Evolutionary conservation across 2,888 invertebrate genomes (phyloP).

Genomic region (Autographa pulchrina): DNA sequence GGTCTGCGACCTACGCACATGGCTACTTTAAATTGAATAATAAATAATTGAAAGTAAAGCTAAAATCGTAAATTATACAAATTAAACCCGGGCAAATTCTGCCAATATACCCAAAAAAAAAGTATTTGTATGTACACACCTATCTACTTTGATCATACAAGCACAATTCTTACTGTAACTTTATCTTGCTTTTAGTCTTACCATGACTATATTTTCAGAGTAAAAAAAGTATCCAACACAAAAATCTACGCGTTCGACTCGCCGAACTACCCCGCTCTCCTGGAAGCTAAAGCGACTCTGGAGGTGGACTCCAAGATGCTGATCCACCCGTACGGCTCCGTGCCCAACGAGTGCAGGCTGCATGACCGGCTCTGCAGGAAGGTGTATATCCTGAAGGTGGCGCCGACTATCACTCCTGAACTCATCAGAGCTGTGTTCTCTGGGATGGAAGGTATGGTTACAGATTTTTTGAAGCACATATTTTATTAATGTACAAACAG

Average conservation of each 20-base stretch:
- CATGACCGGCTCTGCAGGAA: conserved; percentile 93
- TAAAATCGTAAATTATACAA: too few relatives aligned
- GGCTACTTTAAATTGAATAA: too few relatives aligned
- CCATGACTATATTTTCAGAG: conserved; percentile 80
- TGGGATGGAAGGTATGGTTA: conserved; percentile 91
- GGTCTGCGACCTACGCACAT: too few relatives aligned
- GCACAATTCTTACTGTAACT: too few relatives aligned
- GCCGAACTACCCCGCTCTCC: conserved; percentile 95
- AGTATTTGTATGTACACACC: too few relatives aligned
- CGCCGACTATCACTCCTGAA: conserved; percentile 96
- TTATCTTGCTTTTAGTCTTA: too few relatives aligned
- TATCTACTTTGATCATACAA: too few relatives aligned
- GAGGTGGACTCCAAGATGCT: conserved; percentile 92
- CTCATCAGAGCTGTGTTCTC: conserved; percentile 92
- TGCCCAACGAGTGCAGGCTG: conserved; percentile 91
- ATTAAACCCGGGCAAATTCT: too few relatives aligned
- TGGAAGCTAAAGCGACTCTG: conserved; percentile 89
- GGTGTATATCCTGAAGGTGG: conserved; percentile 95
- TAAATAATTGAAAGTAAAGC: too few relatives aligned
- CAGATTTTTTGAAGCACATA: too few relatives aligned
- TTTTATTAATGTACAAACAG: too few relatives aligned
- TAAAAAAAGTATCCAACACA: conserved; percentile 93
- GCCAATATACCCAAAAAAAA: too few relatives aligned
- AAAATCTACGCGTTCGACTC: conserved; percentile 95
- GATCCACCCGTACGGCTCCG: conserved; percentile 78